Evolutionary conservation across 1,140 invertebrate species (phyloP).

Genomic region (Chelonus insularis): DNA sequence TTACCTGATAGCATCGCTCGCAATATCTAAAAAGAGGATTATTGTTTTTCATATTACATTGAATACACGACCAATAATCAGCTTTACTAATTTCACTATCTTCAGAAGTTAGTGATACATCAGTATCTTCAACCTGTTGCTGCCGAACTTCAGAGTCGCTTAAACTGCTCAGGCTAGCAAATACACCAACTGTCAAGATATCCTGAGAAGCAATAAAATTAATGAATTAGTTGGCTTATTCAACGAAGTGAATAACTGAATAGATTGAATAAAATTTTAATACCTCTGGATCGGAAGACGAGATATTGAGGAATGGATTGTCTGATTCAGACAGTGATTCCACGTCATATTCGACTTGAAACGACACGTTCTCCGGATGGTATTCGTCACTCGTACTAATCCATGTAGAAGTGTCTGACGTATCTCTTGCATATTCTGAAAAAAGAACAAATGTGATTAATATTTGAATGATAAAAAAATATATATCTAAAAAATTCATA

Average conservation of each 20-base stretch:
- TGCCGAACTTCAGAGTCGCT: too few relatives aligned
- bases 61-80: slow-evolving; percentile 67
- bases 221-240: too few relatives aligned
- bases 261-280: neutral
- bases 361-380: slow-evolving; percentile 13
- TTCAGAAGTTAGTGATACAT: slow-evolving; percentile 56
- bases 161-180: slow-evolving; percentile 21
- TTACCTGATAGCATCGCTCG: slow-evolving; percentile 69
- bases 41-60: slow-evolving; percentile 65
- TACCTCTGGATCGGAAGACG: slow-evolving; percentile 32
- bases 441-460: slow-evolving; percentile 8
- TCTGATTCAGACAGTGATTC: slow-evolving; percentile 29
- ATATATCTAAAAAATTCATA: too few relatives aligned
- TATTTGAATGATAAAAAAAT: too few relatives aligned
- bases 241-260: too few relatives aligned
- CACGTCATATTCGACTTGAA: slow-evolving; percentile 30
- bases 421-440: slow-evolving; percentile 30
- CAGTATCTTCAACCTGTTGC: slow-evolving; percentile 59
- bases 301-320: slow-evolving; percentile 26
- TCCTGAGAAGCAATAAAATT: slow-evolving; percentile 33
- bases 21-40: slow-evolving; percentile 69
- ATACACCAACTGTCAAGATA: slow-evolving; percentile 36
- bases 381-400: slow-evolving; percentile 22
- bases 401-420: slow-evolving; percentile 33
- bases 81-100: slow-evolving; percentile 62